Evolutionary conservation across 2,797 vertebrate genomes (phyloP), one percentile per base, ranked within the genome.

Genomic region (Lateolabrax maculatus): DNA sequence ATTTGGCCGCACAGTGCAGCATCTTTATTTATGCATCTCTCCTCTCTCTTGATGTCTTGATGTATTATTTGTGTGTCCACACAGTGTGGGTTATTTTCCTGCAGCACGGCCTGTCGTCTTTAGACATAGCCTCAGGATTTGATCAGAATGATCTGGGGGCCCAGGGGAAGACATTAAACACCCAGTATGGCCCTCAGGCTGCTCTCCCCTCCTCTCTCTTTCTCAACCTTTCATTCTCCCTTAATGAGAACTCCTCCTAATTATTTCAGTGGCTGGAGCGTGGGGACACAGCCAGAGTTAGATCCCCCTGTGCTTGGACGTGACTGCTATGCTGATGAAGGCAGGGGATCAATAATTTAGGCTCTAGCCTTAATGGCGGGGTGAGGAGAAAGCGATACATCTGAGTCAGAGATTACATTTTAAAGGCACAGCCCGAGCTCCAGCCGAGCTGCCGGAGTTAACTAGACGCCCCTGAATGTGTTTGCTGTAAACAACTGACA

Each of bases 221-320:
- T 87, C 95, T 94, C 94, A 96, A 95, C 96, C 96, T 96, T 97
- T 97, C 96, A 95, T 96, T 97, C 95, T 94, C 88, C 95, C 96
- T 97, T 98, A 99, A 99, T 98, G 97, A 99, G 97, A 97, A 97
- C 96, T 96, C 94, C 96, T 97, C 96, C 97, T 98, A 97, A 99
- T 98, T 97, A 98, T 98, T 97, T 97, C 96, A 95, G 96, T 95
- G 97, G 97, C 96, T 96, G 96, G 95, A 96, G 96, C 95, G 89
- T 89, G 91, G 95, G 96, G 96, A 96, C 96, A 61, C 94, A 95
- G 94, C 94, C 94, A 89, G 95, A 95, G 95, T 96, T 95, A 96
- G 95, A 96, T 96, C 96, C 96, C n/a, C 91, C 92, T 75, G 94
- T 92, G 90, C 95, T 49, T 36, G 92, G 95, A 98, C 97, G 97